Percentiles rank a stretch among this genome's conserved stretches.
These are phyloP conservation scores for Scomber scombrus DNA, from an alignment of 2,113 vertebrate species.

Conservation along the genomic window DNA sequence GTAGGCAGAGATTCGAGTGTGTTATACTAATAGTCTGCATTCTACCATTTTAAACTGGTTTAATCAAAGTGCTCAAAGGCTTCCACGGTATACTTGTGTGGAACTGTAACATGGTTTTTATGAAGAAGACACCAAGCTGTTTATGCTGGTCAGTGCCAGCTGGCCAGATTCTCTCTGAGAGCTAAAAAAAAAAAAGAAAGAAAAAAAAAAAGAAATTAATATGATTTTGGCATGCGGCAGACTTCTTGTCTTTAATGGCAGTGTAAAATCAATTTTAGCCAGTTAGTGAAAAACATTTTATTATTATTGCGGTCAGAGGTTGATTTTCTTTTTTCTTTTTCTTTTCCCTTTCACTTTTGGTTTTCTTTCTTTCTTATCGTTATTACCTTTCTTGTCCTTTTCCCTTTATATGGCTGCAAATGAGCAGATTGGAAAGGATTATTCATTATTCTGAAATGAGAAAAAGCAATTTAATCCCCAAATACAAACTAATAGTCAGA, in stretches of 20 bases:
- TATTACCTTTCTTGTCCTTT: not conserved
- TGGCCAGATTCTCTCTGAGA: conserved; percentile 43
- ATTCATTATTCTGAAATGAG: conserved; percentile 1
- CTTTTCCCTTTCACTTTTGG: not conserved
- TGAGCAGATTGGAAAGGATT: not conserved
- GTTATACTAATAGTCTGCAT: too few species aligned
- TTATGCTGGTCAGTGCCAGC: conserved; percentile 40
- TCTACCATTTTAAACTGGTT: not conserved
- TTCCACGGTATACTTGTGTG: not conserved
- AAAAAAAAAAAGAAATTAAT: conserved; percentile 29
- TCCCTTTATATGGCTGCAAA: conserved; percentile 16
- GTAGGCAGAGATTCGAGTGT: too few species aligned
- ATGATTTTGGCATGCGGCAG: conserved; percentile 38
- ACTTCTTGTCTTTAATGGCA: conserved; percentile 27
- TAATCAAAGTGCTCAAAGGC: not conserved
- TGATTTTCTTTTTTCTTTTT: not conserved
- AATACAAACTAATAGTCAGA: conserved; percentile 15
- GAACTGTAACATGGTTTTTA: not conserved
- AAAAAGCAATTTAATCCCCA: conserved; percentile 13
- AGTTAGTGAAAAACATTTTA: conserved; percentile 21
- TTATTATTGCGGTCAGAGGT: conserved; percentile 21
- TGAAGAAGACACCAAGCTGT: not conserved
- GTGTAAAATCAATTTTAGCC: conserved; percentile 47
- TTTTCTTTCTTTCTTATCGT: not conserved
- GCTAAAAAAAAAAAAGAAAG: conserved; percentile 24